Percentiles rank a stretch among this genome's conserved stretches.
Evolutionary conservation across 2,113 vertebrate genomes (phyloP).

Genomic region (Atrichornis clamosus): DNA sequence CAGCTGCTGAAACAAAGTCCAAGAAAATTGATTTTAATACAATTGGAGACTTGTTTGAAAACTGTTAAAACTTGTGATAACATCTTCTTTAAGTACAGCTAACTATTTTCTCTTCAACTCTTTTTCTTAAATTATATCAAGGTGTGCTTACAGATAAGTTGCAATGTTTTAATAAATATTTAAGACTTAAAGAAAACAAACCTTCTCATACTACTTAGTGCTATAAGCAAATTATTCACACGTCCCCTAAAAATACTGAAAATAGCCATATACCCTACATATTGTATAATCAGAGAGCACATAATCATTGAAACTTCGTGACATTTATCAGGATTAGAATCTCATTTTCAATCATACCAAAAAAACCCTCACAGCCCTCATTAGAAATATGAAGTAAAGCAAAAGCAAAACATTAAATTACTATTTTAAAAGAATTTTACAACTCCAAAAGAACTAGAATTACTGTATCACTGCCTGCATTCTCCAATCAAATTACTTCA

Average conservation of each 20-base stretch:
- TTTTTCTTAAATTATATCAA: not conserved
- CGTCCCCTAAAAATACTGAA: not conserved
- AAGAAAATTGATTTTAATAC: not conserved
- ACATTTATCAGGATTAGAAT: not conserved
- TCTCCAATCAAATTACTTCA: not conserved
- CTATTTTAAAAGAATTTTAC: not conserved
- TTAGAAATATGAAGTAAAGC: not conserved
- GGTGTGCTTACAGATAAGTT: not conserved
- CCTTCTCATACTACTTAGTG: not conserved
- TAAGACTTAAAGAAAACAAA: not conserved
- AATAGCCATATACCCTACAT: rapidly evolving
- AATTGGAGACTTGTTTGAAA: not conserved
- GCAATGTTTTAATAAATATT: not conserved
- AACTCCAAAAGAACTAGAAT: not conserved
- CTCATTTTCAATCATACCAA: not conserved
- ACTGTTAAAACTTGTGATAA: not conserved
- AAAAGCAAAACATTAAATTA: not conserved
- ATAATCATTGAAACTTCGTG: not conserved
- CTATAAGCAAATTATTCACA: not conserved
- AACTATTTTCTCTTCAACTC: not conserved
- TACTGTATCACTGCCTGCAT: not conserved
- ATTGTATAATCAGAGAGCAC: not conserved
- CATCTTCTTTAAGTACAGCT: not conserved
- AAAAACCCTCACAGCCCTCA: rapidly evolving
- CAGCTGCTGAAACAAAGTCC: not conserved